These are phyloP conservation scores for Mimachlamys varia DNA, from an alignment of 2,888 invertebrate species.

Conservation along the genomic window DNA sequence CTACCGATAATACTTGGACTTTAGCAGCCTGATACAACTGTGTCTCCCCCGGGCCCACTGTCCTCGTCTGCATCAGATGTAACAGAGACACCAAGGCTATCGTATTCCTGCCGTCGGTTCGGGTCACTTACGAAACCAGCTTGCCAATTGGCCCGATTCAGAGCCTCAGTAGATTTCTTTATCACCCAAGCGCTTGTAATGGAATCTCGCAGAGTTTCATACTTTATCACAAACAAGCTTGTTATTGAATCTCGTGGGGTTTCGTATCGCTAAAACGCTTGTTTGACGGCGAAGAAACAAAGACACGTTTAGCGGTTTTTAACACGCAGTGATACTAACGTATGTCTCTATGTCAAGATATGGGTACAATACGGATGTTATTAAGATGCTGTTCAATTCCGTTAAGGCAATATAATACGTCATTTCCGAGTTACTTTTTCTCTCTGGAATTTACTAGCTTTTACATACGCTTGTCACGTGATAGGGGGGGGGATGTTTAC, in stretches of 20 bases:
- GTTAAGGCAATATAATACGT: too few species aligned
- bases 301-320: too few species aligned
- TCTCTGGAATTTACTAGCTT: too few species aligned
- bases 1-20: too few species aligned
- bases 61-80: neutral
- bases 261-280: neutral
- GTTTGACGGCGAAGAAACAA: neutral
- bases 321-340: neutral
- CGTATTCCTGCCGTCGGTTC: neutral
- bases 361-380: too few species aligned
- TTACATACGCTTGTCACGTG: too few species aligned
- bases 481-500: too few species aligned
- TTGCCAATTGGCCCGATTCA: neutral
- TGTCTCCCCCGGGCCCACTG: too few species aligned
- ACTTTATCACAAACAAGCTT: neutral
- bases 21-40: too few species aligned
- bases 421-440: too few species aligned
- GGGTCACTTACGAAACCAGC: neutral
- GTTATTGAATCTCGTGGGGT: neutral
- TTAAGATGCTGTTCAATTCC: too few species aligned
- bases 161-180: neutral
- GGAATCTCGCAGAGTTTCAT: neutral
- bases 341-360: too few species aligned
- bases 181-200: neutral
- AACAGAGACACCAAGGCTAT: neutral